Base-by-base conservation (phyloP, 1,140 invertebrate genomes). In the Liolophura sinensis region DNA sequence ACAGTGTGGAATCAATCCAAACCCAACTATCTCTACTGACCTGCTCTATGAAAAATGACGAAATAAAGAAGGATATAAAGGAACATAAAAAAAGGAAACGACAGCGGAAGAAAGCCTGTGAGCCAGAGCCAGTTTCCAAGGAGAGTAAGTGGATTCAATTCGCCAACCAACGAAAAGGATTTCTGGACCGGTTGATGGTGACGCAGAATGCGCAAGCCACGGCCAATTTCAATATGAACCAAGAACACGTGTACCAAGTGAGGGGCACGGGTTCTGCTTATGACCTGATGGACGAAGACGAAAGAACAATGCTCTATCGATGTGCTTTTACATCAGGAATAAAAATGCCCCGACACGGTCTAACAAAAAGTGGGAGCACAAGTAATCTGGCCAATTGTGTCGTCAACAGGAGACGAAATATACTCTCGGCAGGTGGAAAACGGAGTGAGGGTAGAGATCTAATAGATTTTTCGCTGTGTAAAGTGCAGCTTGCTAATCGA, bases 1-100 rank as follows among this genome's bases (percentile, higher is more conserved):
- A 48, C 55, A 78, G 77, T 59, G 58, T 62, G 14, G 77, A 78
- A 25, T 76, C 75, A 5, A 69, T 77, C 25, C 49, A 61, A 1
- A 78, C 77, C 9, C 61, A 69, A 40, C 60, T 77, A 18, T 79
- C 77, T 7, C 57, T 79, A 1, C 68, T 79, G 31, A 69, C 72
- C n/a, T 73, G 70, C 62, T 77, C 71, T 40, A 40, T 40, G 12
- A 64, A 65, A 24, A 16, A 62, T 27, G 73, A 63, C 16, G 60
- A 52, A 22, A 40, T 24, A 48, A 27, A 59, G 0, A 48, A 59
- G 40, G 59, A 60, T 50, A 25, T 60, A 27, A 40, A 61, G 16
- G 22, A 24, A 11, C 1, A 49, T 48, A 22, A 18, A n/a, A 7
- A 40, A 54, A 20, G 31, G 56, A 57, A 67, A 51, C 22, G 48